A percentile compares a stretch with the other conserved stretches of the same genome.
Conservation (phyloP, 1,140 invertebrate genomes). For the Parapsyche elsis region DNA sequence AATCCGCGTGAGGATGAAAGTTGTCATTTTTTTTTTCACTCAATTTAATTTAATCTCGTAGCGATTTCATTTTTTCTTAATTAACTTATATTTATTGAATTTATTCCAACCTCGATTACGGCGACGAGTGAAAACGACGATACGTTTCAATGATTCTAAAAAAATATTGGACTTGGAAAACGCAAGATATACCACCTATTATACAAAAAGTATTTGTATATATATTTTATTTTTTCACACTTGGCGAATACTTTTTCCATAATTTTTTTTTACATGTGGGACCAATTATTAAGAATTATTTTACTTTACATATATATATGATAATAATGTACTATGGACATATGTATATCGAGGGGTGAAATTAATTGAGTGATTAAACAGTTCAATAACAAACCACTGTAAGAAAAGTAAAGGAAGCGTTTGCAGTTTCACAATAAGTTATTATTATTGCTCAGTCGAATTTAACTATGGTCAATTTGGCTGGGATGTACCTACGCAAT, state of each 20-base stretch:
- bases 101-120: background rate
- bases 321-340: background rate
- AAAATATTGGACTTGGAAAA: background rate
- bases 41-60: background rate
- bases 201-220: background rate
- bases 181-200: background rate
- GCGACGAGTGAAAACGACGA: background rate
- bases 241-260: background rate
- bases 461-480: background rate
- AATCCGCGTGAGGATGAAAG: background rate
- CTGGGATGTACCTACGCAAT: background rate
- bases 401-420: background rate
- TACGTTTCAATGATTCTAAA: background rate
- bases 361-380: too few relatives aligned
- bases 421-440: background rate
- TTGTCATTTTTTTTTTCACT: background rate
- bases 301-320: slow-evolving; percentile 24
- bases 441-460: background rate
- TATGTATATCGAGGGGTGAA: too few relatives aligned
- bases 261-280: background rate
- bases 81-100: background rate
- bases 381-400: background rate
- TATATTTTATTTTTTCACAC: background rate
- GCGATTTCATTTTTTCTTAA: background rate
- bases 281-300: background rate